phyloP scores from a whole-genome alignment of 1,140 invertebrate species.

The Sipha flava region DNA sequence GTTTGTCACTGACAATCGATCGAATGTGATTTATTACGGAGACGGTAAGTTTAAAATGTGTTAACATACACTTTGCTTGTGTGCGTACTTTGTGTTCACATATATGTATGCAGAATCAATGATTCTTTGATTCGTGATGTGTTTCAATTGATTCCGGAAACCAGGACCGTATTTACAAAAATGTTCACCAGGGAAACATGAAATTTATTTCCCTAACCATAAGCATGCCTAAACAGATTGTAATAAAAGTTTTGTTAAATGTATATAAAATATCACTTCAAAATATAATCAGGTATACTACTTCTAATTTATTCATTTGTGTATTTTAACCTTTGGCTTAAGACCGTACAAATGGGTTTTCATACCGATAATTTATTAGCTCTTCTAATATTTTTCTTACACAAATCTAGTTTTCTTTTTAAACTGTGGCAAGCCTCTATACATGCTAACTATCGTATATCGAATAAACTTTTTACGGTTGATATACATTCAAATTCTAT shows the following conservation, averaged over 20 bases:
- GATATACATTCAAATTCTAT: too few relatives aligned
- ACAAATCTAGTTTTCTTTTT: neutral
- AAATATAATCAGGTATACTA: neutral
- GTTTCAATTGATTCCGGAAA: too few relatives aligned
- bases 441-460: neutral
- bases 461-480: neutral
- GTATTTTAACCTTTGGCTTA: neutral
- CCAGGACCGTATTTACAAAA: too few relatives aligned
- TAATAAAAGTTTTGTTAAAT: constrained; percentile 6
- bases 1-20: constrained; percentile 50
- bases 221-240: too few relatives aligned
- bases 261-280: constrained; percentile 6
- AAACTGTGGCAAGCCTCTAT: neutral
- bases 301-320: neutral
- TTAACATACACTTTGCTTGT: neutral
- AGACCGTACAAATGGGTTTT: neutral
- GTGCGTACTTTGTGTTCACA: neutral
- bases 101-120: neutral
- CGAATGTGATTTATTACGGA: constrained; percentile 52
- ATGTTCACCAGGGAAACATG: too few relatives aligned
- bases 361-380: neutral
- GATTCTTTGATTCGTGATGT: too few relatives aligned
- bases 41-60: constrained; percentile 46
- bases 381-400: neutral
- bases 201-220: too few relatives aligned